phyloP scores from a whole-genome alignment of 1,140 invertebrate genomes.

The Drosophila rhopaloa region DNA sequence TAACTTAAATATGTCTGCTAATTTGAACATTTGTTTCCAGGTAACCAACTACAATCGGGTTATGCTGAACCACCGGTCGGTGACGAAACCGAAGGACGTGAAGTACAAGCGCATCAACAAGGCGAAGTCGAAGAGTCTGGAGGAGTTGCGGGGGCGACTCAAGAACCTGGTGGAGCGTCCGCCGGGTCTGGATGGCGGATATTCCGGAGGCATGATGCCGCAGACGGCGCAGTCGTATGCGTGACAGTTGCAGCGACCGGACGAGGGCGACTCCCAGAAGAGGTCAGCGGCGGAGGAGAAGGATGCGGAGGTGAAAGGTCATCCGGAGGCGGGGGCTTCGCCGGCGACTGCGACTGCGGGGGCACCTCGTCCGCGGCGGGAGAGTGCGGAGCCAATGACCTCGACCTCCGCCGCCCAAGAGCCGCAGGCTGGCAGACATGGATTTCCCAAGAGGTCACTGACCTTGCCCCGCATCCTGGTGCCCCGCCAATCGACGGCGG shows the following conservation, averaged over 20 bases:
- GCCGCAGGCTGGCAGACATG: conserved; percentile 39
- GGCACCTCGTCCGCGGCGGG: conserved; percentile 1
- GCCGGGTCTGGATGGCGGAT: conserved; percentile 52
- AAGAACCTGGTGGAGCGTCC: conserved; percentile 93
- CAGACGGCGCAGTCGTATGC: conserved; percentile 82
- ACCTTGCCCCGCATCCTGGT: conserved; percentile 75
- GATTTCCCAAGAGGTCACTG: conserved; percentile 70
- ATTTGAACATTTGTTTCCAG: conserved; percentile 81
- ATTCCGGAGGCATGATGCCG: conserved; percentile 70
- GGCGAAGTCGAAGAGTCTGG: conserved; percentile 94
- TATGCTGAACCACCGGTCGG: conserved; percentile 95
- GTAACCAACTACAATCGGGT: conserved; percentile 93
- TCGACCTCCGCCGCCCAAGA: not conserved
- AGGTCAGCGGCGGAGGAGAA: not conserved
- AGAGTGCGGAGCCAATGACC: conserved; percentile 5
- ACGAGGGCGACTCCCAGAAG: conserved; percentile 1
- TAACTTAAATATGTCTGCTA: not conserved
- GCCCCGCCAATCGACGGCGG: conserved; percentile 40
- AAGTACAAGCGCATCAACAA: conserved; percentile 96
- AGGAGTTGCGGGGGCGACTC: conserved; percentile 92
- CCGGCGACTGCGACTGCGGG: too few species aligned
- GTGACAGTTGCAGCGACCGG: conserved; percentile 68
- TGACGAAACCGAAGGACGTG: conserved; percentile 95
- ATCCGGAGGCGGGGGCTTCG: not conserved
- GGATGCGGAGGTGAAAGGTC: not conserved